Evolutionary conservation across 2,888 invertebrate species (phyloP).

Genomic region (Pseudanteris insignis): DNA sequence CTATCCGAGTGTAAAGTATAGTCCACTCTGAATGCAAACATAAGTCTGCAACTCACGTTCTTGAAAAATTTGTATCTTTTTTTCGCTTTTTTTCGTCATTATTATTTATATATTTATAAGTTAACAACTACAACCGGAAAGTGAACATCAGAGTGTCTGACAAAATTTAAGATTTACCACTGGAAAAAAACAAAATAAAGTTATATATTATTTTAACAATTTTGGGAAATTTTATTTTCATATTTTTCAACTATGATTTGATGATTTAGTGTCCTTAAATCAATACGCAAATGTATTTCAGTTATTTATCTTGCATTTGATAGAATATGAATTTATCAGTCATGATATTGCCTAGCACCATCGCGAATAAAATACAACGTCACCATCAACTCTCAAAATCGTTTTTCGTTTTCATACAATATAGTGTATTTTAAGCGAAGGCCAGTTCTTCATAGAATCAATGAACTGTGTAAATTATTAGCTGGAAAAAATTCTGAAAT

Average conservation of each 20-base stretch:
- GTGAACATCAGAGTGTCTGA: no score
- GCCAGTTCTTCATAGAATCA: slow-evolving; percentile 18
- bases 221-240: no score
- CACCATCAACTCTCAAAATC: no score
- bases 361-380: neutral
- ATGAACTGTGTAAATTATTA: slow-evolving; percentile 30
- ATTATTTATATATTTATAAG: no score
- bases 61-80: slow-evolving; percentile 24
- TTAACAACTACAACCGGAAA: no score
- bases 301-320: no score
- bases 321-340: no score
- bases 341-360: neutral
- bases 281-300: no score
- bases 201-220: no score
- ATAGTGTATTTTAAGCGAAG: slow-evolving; percentile 3
- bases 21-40: slow-evolving; percentile 31
- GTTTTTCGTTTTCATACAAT: slow-evolving; percentile 13
- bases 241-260: no score
- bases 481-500: slow-evolving; percentile 26
- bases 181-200: neutral
- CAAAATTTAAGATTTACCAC: no score
- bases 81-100: neutral
- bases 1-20: slow-evolving; percentile 40
- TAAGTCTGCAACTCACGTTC: slow-evolving; percentile 22
- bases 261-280: no score